Percentiles rank a stretch among this genome's conserved stretches.
phyloP scores from a whole-genome alignment of 1,140 invertebrate genomes.

The Chironomus striatipennis region DNA sequence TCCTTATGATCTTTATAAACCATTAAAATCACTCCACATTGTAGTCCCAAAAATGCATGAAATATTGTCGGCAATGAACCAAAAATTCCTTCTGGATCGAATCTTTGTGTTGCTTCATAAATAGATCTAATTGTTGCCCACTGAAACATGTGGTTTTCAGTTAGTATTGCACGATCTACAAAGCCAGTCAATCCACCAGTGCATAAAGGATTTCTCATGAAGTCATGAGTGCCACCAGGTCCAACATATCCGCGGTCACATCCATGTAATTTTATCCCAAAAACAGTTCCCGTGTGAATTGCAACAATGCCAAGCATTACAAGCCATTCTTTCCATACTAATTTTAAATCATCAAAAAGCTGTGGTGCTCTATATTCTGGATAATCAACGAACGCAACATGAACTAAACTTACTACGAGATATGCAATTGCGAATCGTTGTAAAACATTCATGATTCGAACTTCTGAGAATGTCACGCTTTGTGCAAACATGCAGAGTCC shows the following conservation, averaged over 20 bases:
- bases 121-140: constrained; percentile 55
- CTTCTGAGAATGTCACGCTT: constrained; percentile 45
- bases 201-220: constrained; percentile 57
- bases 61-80: constrained; percentile 62
- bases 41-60: constrained; percentile 73
- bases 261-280: constrained; percentile 27
- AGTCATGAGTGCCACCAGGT: constrained; percentile 70
- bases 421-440: constrained; percentile 76
- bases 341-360: constrained; percentile 28
- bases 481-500: constrained; percentile 60
- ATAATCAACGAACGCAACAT: constrained; percentile 48
- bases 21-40: constrained; percentile 72
- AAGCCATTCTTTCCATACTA: constrained; percentile 24
- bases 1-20: constrained; percentile 51
- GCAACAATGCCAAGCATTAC: constrained; percentile 25
- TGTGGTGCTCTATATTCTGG: constrained; percentile 33
- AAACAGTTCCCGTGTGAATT: constrained; percentile 26
- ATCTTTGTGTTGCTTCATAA: constrained; percentile 56
- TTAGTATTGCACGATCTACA: constrained; percentile 71
- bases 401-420: constrained; percentile 59
- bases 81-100: constrained; percentile 82
- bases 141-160: constrained; percentile 63
- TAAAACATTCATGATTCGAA: constrained; percentile 75
- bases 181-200: constrained; percentile 81
- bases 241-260: constrained; percentile 70